Conservation (phyloP, 2,797 vertebrate genomes). For the Sebastes taczanowskii region DNA sequence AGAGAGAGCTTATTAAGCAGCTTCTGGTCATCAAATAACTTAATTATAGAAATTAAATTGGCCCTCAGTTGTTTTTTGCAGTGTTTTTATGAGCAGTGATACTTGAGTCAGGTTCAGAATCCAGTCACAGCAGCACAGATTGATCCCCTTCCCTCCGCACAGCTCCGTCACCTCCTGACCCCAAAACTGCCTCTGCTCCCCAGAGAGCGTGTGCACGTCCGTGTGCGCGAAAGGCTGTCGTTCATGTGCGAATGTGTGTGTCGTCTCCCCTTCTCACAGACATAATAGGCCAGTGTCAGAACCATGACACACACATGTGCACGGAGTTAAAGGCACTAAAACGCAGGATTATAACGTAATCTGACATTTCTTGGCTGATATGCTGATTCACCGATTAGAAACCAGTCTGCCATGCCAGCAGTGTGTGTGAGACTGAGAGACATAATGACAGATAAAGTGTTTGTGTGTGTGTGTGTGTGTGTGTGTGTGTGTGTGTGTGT, state of each 20-base stretch:
- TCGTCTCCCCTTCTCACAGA: not conserved
- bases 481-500: not conserved
- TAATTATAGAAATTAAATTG: conserved; percentile 46
- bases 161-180: conserved; percentile 41
- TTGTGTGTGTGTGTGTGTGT: not conserved
- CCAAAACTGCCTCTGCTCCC: conserved; percentile 11
- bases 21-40: conserved; percentile 48
- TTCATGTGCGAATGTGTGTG: not conserved
- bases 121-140: conserved; percentile 40
- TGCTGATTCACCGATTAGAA: conserved; percentile 71
- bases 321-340: conserved; percentile 50
- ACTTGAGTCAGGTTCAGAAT: conserved; percentile 35
- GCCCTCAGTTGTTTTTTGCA: conserved; percentile 22
- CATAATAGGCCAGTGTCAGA: conserved; percentile 37
- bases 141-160: conserved; percentile 29
- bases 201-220: not conserved
- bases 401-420: conserved; percentile 53
- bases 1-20: conserved; percentile 21
- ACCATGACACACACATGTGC: conserved; percentile 8
- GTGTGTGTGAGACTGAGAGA: conserved; percentile 19
- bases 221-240: not conserved
- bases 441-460: conserved; percentile 42
- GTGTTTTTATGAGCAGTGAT: not conserved
- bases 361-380: conserved; percentile 66
- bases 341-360: conserved; percentile 62